These are phyloP conservation scores for Natrix natrix DNA, from an alignment of 2,797 vertebrate species.

Conservation along the genomic window DNA sequence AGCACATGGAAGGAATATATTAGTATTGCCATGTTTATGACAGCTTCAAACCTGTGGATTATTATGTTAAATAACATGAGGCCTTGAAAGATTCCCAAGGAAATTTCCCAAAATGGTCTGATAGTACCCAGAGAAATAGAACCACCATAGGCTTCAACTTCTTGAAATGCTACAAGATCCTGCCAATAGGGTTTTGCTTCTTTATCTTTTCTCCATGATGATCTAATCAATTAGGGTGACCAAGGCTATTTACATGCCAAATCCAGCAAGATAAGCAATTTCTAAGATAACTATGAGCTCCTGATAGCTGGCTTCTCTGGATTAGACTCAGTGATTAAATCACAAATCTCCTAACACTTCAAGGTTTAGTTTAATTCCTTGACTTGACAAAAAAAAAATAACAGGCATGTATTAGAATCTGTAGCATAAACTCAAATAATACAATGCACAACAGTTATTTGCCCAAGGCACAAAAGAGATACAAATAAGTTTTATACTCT, in stretches of 20 bases:
- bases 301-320: background rate
- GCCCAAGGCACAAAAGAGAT: background rate
- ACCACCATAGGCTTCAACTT: background rate
- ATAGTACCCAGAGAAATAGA: background rate
- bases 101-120: background rate
- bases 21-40: background rate
- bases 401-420: background rate
- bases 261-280: background rate
- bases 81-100: background rate
- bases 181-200: background rate
- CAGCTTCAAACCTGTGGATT: background rate
- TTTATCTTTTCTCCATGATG: background rate
- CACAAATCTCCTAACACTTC: background rate
- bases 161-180: background rate
- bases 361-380: background rate
- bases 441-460: background rate
- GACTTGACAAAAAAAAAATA: background rate
- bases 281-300: background rate
- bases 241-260: background rate
- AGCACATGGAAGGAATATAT: background rate
- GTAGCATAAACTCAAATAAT: background rate
- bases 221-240: background rate
- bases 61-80: background rate
- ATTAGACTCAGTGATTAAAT: background rate
- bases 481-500: background rate